A percentile compares a stretch with the other conserved stretches of the same genome.
These are phyloP conservation scores for Centrocercus urophasianus DNA, from an alignment of 2,113 vertebrate genomes.

Conservation along the genomic window DNA sequence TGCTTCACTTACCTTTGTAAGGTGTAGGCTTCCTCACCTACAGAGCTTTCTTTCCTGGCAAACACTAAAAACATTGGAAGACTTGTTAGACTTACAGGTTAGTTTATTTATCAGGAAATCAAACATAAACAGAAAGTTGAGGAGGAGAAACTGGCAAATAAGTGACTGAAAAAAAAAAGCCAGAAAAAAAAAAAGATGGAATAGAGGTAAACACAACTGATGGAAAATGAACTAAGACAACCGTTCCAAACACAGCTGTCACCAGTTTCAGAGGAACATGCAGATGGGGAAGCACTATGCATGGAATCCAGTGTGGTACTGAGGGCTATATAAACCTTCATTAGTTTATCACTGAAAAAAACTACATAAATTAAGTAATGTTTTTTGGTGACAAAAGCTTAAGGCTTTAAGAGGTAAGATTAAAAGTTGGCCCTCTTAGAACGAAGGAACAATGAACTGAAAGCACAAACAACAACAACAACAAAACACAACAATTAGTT, in stretches of 20 bases:
- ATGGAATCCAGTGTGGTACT: not conserved
- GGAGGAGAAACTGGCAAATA: not conserved
- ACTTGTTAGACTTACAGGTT: not conserved
- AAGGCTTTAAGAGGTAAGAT: not conserved
- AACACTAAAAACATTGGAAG: not conserved
- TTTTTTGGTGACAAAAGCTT: not conserved
- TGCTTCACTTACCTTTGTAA: not conserved
- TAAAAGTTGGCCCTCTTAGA: not conserved
- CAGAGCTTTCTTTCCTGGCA: not conserved
- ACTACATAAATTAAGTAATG: not conserved
- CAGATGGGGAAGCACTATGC: not conserved
- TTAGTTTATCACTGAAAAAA: not conserved
- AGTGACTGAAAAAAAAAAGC: not conserved
- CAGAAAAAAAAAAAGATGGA: not conserved
- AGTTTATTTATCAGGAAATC: not conserved
- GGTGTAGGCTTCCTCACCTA: not conserved
- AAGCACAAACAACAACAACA: not conserved
- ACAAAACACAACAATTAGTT: not conserved
- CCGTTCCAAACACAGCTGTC: not conserved
- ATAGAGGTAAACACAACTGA: not conserved
- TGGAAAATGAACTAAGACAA: not conserved
- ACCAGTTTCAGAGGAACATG: not conserved
- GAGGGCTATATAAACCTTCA: not conserved
- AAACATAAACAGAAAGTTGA: not conserved
- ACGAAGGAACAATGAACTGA: not conserved